These are phyloP conservation scores for Spodoptera littoralis DNA, from an alignment of 2,888 invertebrate genomes.

Conservation along the genomic window DNA sequence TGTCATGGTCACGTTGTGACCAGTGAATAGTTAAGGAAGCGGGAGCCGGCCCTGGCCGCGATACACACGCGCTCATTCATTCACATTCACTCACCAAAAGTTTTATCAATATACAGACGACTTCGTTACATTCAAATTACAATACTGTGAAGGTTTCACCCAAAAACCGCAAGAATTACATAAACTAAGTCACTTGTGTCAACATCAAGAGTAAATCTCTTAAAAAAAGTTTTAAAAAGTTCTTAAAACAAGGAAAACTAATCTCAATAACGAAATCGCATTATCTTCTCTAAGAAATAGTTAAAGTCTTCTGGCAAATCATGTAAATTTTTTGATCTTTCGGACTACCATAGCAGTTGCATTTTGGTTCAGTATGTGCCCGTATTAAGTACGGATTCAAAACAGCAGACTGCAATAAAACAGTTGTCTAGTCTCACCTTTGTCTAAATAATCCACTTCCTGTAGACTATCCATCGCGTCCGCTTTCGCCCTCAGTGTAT, in stretches of 20 bases:
- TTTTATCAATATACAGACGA: constrained; percentile 36
- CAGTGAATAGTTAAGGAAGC: constrained; percentile 49
- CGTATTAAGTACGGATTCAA: constrained; percentile 14
- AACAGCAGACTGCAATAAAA: constrained; percentile 41
- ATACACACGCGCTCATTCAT: constrained; percentile 61
- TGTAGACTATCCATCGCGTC: constrained; percentile 55
- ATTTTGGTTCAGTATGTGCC: constrained; percentile 1
- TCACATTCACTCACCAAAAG: constrained; percentile 54
- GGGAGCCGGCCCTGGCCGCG: constrained; percentile 63
- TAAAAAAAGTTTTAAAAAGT: no score
- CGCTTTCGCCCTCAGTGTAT: constrained; percentile 67
- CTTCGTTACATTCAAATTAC: constrained; percentile 5
- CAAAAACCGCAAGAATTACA: background rate
- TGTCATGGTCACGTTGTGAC: constrained; percentile 50
- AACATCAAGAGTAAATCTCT: background rate
- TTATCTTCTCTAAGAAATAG: no score
- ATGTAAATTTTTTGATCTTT: no score
- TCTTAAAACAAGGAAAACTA: no score
- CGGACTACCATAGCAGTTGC: no score
- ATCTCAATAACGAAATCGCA: no score
- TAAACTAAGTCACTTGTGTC: background rate
- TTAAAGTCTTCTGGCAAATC: no score
- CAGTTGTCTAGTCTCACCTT: constrained; percentile 51
- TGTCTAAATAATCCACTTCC: constrained; percentile 60
- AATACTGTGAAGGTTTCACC: constrained; percentile 6